These are phyloP conservation scores for Octonoba sinensis DNA, from an alignment of 2,888 invertebrate species.

Conservation along the genomic window DNA sequence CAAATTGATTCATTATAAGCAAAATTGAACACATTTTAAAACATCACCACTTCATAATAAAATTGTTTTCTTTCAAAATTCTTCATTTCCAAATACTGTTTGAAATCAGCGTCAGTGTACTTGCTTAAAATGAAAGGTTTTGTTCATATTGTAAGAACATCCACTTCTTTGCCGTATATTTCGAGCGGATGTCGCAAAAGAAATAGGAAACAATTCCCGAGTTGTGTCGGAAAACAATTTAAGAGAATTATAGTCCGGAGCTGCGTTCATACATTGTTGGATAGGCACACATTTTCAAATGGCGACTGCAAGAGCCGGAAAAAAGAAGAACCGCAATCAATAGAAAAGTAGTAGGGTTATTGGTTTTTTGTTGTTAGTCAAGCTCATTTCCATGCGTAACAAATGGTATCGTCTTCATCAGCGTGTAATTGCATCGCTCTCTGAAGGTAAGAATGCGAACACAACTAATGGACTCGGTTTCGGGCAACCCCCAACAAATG, in stretches of 20 bases:
- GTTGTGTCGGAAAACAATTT: background rate
- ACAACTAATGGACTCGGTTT: conserved; percentile 40
- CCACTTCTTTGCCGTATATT: no score
- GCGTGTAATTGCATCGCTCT: conserved; percentile 48
- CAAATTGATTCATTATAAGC: no score
- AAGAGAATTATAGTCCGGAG: background rate
- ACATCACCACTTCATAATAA: no score
- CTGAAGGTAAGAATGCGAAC: conserved; percentile 55
- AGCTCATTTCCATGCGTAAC: conserved; percentile 56
- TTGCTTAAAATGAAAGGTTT: no score
- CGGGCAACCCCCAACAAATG: conserved; percentile 32
- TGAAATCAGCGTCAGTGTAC: no score
- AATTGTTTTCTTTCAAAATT: no score
- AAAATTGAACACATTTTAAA: no score
- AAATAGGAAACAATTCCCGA: background rate
- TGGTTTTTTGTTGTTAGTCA: conserved; percentile 49
- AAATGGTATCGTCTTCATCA: conserved; percentile 59
- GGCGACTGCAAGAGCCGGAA: conserved; percentile 1
- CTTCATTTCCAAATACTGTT: no score
- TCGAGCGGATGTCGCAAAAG: no score
- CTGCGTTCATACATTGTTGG: conserved; percentile 28
- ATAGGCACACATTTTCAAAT: conserved; percentile 37
- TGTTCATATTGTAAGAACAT: no score
- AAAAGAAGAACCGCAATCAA: conserved; percentile 41
- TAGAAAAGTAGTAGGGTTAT: conserved; percentile 38